A percentile compares a stretch with the other conserved stretches of the same genome.
These are phyloP conservation scores for Peromyscus nudipes DNA, from an alignment of 2,797 vertebrate genomes.

Conservation along the genomic window DNA sequence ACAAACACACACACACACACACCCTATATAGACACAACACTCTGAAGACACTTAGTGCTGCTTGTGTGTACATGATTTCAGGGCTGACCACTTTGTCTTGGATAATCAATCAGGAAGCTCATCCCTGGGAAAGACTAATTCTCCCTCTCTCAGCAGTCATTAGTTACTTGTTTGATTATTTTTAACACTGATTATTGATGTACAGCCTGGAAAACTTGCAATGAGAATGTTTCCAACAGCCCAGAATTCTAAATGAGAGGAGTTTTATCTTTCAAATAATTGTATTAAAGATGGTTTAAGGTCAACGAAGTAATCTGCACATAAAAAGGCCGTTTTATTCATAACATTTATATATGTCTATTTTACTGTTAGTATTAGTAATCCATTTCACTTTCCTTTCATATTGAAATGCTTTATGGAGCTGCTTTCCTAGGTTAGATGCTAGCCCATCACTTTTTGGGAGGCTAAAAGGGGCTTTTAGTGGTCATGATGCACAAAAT, in stretches of 20 bases:
- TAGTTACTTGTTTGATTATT: neutral
- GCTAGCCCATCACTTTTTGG: neutral
- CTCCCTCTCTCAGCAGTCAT: neutral
- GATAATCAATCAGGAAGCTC: neutral
- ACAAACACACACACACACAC: neutral
- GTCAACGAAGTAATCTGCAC: neutral
- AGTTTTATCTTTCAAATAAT: constrained; percentile 9
- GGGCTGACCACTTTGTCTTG: neutral
- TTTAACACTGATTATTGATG: neutral
- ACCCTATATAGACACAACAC: neutral
- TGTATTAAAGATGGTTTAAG: constrained; percentile 4
- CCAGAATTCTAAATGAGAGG: neutral
- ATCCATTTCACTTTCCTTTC: constrained; percentile 30
- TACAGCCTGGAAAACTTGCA: neutral
- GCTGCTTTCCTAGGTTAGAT: neutral
- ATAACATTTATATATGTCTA: neutral
- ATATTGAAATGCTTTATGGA: neutral
- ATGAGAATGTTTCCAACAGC: neutral
- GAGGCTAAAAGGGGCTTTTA: neutral
- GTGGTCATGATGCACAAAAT: neutral
- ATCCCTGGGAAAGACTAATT: neutral
- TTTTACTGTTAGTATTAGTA: neutral
- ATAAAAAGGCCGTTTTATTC: neutral
- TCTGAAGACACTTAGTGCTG: neutral
- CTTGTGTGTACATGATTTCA: neutral